A percentile compares a stretch with the other conserved stretches of the same genome.
Conservation (phyloP, 2,113 vertebrate genomes). For the Cheirogaleus medius region DNA sequence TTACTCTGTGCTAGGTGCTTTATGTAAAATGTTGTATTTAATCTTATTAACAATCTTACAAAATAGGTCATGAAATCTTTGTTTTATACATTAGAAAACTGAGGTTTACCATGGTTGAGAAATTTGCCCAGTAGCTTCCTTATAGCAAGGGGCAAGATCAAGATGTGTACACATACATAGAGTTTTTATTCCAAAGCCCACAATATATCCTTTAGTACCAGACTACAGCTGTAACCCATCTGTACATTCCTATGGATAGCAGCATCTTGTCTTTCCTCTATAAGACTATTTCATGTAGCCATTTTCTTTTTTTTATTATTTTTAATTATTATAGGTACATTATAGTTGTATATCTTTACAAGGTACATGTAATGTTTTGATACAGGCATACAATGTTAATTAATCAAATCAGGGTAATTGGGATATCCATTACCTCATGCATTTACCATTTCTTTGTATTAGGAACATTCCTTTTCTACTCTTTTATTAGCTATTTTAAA, state of each 20-base stretch:
- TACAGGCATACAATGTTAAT: too few species aligned
- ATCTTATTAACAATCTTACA: neutral
- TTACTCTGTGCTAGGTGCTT: neutral
- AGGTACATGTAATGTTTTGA: too few species aligned
- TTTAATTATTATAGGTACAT: too few species aligned
- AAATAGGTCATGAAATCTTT: neutral
- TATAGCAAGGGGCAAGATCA: neutral
- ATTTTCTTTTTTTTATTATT: neutral
- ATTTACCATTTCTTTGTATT: too few species aligned
- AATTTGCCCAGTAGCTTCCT: neutral
- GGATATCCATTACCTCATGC: too few species aligned
- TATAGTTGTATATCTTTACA: too few species aligned
- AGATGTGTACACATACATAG: neutral
- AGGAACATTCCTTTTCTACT: too few species aligned
- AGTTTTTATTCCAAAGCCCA: neutral
- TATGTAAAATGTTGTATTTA: neutral
- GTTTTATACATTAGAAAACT: neutral
- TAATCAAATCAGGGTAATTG: too few species aligned
- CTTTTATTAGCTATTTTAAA: too few species aligned
- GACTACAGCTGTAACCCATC: neutral
- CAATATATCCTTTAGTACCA: neutral
- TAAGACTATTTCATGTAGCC: neutral
- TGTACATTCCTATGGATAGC: neutral
- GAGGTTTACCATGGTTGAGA: neutral
- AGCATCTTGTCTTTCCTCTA: neutral